Percentiles rank a stretch among this genome's conserved stretches.
Conservation (phyloP, 2,797 vertebrate species). For the Poecilia velifera region DNA sequence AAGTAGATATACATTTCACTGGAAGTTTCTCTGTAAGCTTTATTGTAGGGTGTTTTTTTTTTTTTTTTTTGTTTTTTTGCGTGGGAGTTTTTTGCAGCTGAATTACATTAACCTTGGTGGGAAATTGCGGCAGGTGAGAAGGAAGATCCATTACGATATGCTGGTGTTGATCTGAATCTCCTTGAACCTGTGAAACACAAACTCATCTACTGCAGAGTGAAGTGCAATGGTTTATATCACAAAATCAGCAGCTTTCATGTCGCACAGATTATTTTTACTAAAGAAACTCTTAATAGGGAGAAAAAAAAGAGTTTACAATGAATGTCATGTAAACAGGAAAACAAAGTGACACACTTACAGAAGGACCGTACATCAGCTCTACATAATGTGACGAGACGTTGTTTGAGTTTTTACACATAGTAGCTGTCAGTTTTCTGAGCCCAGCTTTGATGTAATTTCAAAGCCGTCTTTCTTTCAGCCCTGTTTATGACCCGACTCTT, state of each 20-base stretch:
- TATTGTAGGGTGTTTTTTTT: not conserved
- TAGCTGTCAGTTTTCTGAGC: conserved; percentile 4
- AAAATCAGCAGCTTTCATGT: not conserved
- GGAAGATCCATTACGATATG: not conserved
- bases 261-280: not conserved
- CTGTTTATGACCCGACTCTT: conserved; percentile 17
- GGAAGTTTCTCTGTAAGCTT: not conserved
- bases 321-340: not conserved
- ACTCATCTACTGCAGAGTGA: not conserved
- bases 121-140: not conserved
- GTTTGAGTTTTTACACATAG: not conserved
- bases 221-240: not conserved
- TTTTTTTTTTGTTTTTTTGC: too few species aligned
- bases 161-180: not conserved
- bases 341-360: not conserved
- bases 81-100: not conserved
- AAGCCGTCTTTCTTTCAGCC: not conserved
- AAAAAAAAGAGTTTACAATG: not conserved
- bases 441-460: conserved; percentile 10
- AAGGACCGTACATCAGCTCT: not conserved
- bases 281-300: not conserved
- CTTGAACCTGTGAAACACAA: not conserved
- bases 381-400: not conserved
- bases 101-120: not conserved
- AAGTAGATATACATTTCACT: not conserved